These are phyloP conservation scores for Tragopan temminckii DNA, from an alignment of 2,797 vertebrate genomes.

Conservation along the genomic window DNA sequence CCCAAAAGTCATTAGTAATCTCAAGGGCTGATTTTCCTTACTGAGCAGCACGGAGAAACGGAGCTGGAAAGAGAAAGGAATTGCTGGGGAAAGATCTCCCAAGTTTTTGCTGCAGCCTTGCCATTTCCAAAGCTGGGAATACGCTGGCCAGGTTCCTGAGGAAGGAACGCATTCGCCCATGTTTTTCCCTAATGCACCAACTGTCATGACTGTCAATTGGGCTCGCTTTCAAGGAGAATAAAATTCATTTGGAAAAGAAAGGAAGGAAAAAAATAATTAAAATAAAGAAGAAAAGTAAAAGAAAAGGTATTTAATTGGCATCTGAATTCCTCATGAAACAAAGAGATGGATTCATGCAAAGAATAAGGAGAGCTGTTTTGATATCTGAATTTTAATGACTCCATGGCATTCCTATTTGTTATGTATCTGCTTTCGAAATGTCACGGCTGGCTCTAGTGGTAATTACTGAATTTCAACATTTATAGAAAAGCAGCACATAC, in stretches of 20 bases:
- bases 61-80: background rate
- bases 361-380: constrained; percentile 62
- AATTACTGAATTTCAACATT: constrained; percentile 81
- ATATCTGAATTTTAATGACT: constrained; percentile 80
- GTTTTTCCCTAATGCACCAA: constrained; percentile 13
- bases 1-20: background rate
- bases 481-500: constrained; percentile 72
- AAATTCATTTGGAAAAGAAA: constrained; percentile 24
- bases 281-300: constrained; percentile 4
- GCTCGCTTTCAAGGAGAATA: constrained; percentile 20
- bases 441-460: constrained; percentile 74
- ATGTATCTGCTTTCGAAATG: constrained; percentile 79
- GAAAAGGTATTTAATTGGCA: constrained; percentile 68
- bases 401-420: constrained; percentile 77
- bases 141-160: constrained; percentile 3
- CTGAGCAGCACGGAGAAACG: background rate
- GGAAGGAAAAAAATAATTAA: background rate
- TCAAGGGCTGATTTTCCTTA: background rate
- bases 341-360: constrained; percentile 61
- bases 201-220: background rate
- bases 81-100: background rate
- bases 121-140: background rate
- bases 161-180: background rate
- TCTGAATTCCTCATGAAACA: constrained; percentile 68
- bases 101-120: fast-evolving